phyloP scores from a whole-genome alignment of 1,140 invertebrate species.

The Rhynchophorus ferrugineus region DNA sequence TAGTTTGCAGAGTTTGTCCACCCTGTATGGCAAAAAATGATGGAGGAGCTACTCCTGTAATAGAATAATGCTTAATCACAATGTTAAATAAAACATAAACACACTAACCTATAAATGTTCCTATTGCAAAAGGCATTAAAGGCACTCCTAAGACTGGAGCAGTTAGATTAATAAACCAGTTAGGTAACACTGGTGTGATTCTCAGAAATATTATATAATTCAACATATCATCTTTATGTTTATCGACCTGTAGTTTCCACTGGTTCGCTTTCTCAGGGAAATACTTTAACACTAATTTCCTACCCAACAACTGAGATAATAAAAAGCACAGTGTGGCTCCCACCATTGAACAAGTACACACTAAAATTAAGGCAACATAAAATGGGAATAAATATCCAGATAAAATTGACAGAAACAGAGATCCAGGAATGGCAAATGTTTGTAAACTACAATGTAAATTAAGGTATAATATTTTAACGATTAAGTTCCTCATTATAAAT shows the following conservation, averaged over 20 bases:
- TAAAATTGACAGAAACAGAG: slow-evolving; percentile 94
- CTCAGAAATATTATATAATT: slow-evolving; percentile 97
- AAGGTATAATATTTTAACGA: slow-evolving; percentile 5
- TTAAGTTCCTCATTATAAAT: slow-evolving; percentile 5
- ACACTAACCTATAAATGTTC: slow-evolving; percentile 74
- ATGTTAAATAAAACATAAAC: background rate
- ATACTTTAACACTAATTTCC: slow-evolving; percentile 76
- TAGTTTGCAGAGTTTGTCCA: slow-evolving; percentile 87
- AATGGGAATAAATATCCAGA: slow-evolving; percentile 97
- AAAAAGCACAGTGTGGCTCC: slow-evolving; percentile 95
- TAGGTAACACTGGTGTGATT: slow-evolving; percentile 95
- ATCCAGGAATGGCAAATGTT: slow-evolving; percentile 99
- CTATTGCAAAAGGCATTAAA: slow-evolving; percentile 83
- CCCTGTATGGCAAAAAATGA: slow-evolving; percentile 97
- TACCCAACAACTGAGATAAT: slow-evolving; percentile 82
- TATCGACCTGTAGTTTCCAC: slow-evolving; percentile 79
- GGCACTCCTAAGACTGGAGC: slow-evolving; percentile 96
- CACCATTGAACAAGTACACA: slow-evolving; percentile 93
- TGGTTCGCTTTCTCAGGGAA: slow-evolving; percentile 79
- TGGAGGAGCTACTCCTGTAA: slow-evolving; percentile 81
- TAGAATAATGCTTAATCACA: slow-evolving; percentile 2
- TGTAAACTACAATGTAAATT: slow-evolving; percentile 66
- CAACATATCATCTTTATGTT: slow-evolving; percentile 81
- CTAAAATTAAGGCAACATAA: slow-evolving; percentile 76
- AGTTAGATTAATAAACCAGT: slow-evolving; percentile 99